Conservation (phyloP, 2,797 vertebrate species). For the Gephyroberyx darwinii region DNA sequence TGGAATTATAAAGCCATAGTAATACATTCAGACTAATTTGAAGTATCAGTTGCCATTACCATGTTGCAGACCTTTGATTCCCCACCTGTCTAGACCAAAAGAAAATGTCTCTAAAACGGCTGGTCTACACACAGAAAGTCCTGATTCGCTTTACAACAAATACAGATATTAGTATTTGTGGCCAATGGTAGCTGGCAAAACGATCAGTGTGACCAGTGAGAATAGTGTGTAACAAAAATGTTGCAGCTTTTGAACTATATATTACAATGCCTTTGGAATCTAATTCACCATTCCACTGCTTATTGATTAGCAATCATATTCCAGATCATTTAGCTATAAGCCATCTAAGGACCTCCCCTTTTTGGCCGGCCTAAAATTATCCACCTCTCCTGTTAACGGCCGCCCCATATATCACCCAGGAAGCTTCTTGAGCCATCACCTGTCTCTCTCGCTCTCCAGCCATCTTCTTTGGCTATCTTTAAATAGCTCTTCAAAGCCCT, state of each 20-base stretch:
- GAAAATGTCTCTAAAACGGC: too few relatives aligned
- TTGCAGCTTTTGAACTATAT: background rate
- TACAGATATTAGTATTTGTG: background rate
- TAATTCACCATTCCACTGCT: conserved; percentile 33
- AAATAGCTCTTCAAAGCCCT: conserved; percentile 80
- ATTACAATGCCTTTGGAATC: background rate
- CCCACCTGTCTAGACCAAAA: background rate
- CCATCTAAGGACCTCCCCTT: conserved; percentile 63
- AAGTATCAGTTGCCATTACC: background rate
- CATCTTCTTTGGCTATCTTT: conserved; percentile 77
- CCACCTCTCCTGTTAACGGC: conserved; percentile 65
- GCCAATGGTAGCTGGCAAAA: background rate
- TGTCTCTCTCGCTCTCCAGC: conserved; percentile 78
- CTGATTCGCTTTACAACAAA: too few relatives aligned
- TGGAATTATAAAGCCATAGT: conserved; percentile 2
- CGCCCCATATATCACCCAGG: conserved; percentile 79
- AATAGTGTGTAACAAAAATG: conserved; percentile 2
- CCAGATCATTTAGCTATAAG: conserved; percentile 46
- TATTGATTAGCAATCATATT: conserved; percentile 66
- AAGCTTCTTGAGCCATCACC: conserved; percentile 82
- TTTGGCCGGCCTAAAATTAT: conserved; percentile 73
- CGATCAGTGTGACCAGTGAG: background rate
- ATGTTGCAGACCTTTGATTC: background rate
- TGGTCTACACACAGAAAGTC: too few relatives aligned
- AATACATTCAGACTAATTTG: background rate